These are phyloP conservation scores for Chaenogobius annularis DNA, from an alignment of 2,113 vertebrate genomes.

Conservation along the genomic window DNA sequence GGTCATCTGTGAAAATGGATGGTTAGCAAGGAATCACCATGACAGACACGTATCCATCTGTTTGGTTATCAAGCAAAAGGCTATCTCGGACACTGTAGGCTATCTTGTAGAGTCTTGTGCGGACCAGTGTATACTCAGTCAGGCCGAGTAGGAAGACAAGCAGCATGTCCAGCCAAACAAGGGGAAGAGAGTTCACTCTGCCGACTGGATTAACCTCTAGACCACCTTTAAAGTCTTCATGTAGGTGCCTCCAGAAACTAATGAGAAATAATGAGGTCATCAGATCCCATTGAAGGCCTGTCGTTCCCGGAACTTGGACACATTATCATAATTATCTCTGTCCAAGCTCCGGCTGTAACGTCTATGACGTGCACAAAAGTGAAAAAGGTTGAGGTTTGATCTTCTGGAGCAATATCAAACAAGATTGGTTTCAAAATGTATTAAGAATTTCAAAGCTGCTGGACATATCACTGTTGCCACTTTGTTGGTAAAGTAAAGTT, in stretches of 20 bases:
- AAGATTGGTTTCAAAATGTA: conserved; percentile 8
- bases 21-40: conserved; percentile 46
- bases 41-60: conserved; percentile 43
- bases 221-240: conserved; percentile 74
- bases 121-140: conserved; percentile 9
- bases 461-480: conserved; percentile 6
- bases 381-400: conserved; percentile 19
- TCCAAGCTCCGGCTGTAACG: conserved; percentile 48
- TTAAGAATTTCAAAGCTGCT: not conserved
- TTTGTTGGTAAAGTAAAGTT: conserved; percentile 30
- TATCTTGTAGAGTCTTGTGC: conserved; percentile 43
- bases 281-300: conserved; percentile 57
- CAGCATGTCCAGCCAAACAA: conserved; percentile 46
- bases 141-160: conserved; percentile 20
- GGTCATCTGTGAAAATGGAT: conserved; percentile 46
- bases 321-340: conserved; percentile 69
- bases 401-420: conserved; percentile 12
- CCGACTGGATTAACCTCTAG: conserved; percentile 71
- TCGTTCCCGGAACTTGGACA: conserved; percentile 63
- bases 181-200: conserved; percentile 62
- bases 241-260: conserved; percentile 71
- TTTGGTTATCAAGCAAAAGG: conserved; percentile 57
- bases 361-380: conserved; percentile 38
- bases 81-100: conserved; percentile 49
- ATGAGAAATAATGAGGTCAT: conserved; percentile 79